Evolutionary conservation across 2,888 invertebrate genomes (phyloP), one percentile per base, ranked within the genome.

Genomic region (Drosophila antonietae): DNA sequence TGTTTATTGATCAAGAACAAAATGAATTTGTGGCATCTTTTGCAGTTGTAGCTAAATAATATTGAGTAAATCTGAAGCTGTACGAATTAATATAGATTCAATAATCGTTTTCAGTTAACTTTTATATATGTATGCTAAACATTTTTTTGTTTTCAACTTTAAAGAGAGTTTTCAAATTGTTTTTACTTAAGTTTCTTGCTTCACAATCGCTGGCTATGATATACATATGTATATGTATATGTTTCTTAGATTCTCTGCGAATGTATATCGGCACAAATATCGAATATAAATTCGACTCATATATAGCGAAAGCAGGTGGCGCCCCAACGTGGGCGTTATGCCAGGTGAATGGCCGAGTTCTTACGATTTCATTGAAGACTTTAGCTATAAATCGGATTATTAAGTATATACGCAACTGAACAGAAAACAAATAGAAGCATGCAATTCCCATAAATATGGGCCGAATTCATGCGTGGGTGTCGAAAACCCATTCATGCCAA

Each of bases 281-380:
- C 28, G 18, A 33, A 55, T 43, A 15, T 8, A 28, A 20, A 20
- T 46, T 15, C n/a, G n/a, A 31, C 4, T 31, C 23, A 23, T 57
- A 20, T 49, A 31, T 31, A 10, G 31, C 31, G 47, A 60, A 56
- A 51, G 20, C 66, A 77, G 78, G 74, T 77, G 77, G 78, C 77
- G 75, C 67, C 56, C 20, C 41, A 3, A 1, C 4, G 55, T 64
- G 70, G 74, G 63, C 63, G 66, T 33, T 20, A 31, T 31, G 52
- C 37, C 64, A 75, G 62, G 63, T 71, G 75, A 78, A 74, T 67
- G 77, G 31, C 64, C 67, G 58, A 58, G 49, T 62, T 69, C 47
- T 8, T 31, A 66, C 55, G 41, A 78, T 70, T 78, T 74, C 61
- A 74, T 77, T 78, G 58, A 74, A 64, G 61, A 74, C 20, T 62